Conservation (phyloP, 2,113 vertebrate species). For the Mesembrinibis cayennensis region DNA sequence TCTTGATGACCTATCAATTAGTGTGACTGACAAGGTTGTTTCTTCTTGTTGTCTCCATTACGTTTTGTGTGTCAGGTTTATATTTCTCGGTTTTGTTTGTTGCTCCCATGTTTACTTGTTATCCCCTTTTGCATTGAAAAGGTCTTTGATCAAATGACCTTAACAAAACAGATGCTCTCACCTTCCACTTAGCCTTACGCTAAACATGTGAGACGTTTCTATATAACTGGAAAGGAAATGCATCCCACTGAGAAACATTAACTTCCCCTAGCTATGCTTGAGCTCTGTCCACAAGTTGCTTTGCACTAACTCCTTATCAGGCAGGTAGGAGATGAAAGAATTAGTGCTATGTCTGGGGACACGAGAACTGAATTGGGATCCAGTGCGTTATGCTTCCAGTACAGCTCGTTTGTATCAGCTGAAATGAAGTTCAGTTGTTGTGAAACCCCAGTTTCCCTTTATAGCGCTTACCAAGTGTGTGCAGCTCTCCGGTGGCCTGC, state of each 20-base stretch:
- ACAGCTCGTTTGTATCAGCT: neutral
- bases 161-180: neutral
- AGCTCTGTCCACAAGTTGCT: neutral
- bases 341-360: neutral
- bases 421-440: conserved; percentile 1
- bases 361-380: neutral
- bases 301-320: neutral
- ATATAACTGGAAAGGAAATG: neutral
- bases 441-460: neutral
- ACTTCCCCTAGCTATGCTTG: neutral
- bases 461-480: neutral
- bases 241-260: neutral
- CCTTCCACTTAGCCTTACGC: neutral
- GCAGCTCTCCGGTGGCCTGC: conserved; percentile 17
- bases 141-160: neutral
- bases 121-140: neutral
- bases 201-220: neutral
- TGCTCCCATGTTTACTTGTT: neutral
- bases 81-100: neutral
- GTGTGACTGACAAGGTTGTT: neutral
- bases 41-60: neutral
- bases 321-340: neutral
- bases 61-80: neutral
- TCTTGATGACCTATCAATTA: neutral
- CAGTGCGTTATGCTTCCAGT: neutral